phyloP scores from a whole-genome alignment of 2,888 invertebrate species.

The Muscina levida region DNA sequence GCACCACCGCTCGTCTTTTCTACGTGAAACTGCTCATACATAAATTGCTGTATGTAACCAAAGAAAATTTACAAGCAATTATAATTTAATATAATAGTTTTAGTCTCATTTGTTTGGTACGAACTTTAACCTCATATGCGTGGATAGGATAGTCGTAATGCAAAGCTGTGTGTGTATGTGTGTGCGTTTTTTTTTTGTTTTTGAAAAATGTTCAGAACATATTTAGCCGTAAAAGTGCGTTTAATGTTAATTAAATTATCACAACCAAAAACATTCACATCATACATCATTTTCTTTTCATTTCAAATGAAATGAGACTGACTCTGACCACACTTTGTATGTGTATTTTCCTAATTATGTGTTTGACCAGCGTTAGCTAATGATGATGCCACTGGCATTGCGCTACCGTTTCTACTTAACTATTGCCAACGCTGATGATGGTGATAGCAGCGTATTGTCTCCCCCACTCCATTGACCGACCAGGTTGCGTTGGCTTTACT shows the following conservation, averaged over 20 bases:
- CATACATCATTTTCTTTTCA: slow-evolving; percentile 62
- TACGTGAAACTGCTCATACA: slow-evolving; percentile 4
- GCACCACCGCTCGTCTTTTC: too few relatives aligned
- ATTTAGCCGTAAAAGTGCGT: slow-evolving; percentile 60
- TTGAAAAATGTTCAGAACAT: slow-evolving; percentile 12
- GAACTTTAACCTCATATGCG: slow-evolving; percentile 45
- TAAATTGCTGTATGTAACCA: not conserved
- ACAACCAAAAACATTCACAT: slow-evolving; percentile 64
- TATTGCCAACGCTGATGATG: slow-evolving; percentile 20
- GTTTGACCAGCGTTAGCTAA: slow-evolving; percentile 61
- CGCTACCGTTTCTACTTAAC: slow-evolving; percentile 50
- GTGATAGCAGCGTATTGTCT: not conserved
- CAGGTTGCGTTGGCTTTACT: slow-evolving; percentile 35
- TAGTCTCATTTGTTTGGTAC: slow-evolving; percentile 8
- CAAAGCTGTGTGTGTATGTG: not conserved
- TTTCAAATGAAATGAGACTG: slow-evolving; percentile 7
- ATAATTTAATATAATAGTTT: slow-evolving; percentile 53
- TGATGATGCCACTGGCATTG: slow-evolving; percentile 57
- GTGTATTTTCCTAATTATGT: slow-evolving; percentile 70
- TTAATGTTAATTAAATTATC: slow-evolving; percentile 66
- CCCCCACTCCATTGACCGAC: too few relatives aligned
- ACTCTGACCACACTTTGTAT: slow-evolving; percentile 64
- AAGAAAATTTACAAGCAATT: slow-evolving; percentile 55
- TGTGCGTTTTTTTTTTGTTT: not conserved
- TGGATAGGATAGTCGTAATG: not conserved